Base-by-base conservation (phyloP, 2,113 vertebrate genomes). In the Stigmatopora argus region DNA sequence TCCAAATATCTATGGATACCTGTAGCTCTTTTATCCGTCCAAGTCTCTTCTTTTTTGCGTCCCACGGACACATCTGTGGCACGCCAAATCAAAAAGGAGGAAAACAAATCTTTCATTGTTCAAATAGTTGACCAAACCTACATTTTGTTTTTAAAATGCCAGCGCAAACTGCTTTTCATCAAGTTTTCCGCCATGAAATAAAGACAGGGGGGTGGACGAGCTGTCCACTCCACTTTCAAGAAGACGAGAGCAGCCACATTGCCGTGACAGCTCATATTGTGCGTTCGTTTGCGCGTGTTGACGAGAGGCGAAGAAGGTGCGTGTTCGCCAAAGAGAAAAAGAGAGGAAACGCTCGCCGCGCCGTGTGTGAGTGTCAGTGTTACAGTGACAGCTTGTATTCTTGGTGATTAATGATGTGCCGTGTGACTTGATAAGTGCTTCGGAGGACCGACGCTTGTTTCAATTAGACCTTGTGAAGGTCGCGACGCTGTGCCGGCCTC, bases 391-490 rank as follows among this genome's bases (percentile, higher is more conserved):
- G 87, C 87, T 89, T 89, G 87, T 95, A 94, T 95, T 96, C 94
- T 95, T 92, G 90, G 94, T 98, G 96, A 98, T 98, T 98, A 98
- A 98, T 98, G 95, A 96, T 94, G 94, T 94, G 89, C 84, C 93
- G 95, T 96, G 96, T 96, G 96, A 98, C 94, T 97, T 97, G 95
- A 98, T 97, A 97, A 98, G 91, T 93, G 91, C 92, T 95, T 94
- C 94, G 91, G 94, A 96, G 94, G 95, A 95, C 93, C 93, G 93
- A 95, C 94, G 96, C 95, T 91, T 97, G 96, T 97, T 98, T 98
- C 96, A 97, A 97, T 98, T 98, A 98, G 94, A 89, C 94, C 94
- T 93, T 94, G 92, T 94, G 94, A 98, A 97, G 95, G 95, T 98
- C 87, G 86, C 80, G 83, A 89, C 93, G 95, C 93, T 93, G 94